These are phyloP conservation scores for Metopolophium dirhodum DNA, from an alignment of 1,140 invertebrate genomes.

Conservation along the genomic window DNA sequence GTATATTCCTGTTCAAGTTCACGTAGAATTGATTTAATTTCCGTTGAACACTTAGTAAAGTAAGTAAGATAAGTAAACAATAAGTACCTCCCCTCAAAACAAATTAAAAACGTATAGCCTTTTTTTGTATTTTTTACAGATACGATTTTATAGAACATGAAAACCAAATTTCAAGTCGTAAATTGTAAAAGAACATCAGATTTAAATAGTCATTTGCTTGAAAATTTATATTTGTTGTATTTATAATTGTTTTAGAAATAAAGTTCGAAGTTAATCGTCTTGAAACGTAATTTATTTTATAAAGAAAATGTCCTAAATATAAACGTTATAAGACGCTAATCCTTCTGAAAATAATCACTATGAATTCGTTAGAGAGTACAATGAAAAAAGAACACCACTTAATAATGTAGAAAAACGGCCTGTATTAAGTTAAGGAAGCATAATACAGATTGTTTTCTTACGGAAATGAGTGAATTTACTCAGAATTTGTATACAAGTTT, in stretches of 20 bases:
- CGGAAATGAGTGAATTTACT: not conserved
- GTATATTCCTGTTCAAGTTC: not conserved
- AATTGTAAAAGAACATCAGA: not conserved
- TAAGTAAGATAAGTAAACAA: not conserved
- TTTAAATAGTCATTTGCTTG: slow-evolving; percentile 20
- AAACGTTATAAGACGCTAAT: not conserved
- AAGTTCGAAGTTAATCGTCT: slow-evolving; percentile 32
- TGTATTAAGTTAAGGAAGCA: not conserved
- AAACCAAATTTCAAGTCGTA: not conserved
- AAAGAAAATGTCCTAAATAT: not conserved
- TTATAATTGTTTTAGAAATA: slow-evolving; percentile 31
- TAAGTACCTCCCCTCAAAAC: not conserved
- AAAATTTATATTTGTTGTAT: not conserved
- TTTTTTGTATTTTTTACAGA: not conserved
- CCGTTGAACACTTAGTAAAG: not conserved
- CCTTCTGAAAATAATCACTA: slow-evolving; percentile 9
- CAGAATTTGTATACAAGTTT: not conserved
- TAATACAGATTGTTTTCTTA: not conserved
- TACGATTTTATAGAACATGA: not conserved
- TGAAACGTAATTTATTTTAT: slow-evolving; percentile 36
- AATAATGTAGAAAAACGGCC: not conserved
- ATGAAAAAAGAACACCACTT: slow-evolving; percentile 8
- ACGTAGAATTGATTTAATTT: not conserved
- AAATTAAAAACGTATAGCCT: not conserved
- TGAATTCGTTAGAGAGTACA: not conserved